Base-by-base conservation (phyloP, 2,888 invertebrate genomes). In the Alloscopus bannaensis region DNA sequence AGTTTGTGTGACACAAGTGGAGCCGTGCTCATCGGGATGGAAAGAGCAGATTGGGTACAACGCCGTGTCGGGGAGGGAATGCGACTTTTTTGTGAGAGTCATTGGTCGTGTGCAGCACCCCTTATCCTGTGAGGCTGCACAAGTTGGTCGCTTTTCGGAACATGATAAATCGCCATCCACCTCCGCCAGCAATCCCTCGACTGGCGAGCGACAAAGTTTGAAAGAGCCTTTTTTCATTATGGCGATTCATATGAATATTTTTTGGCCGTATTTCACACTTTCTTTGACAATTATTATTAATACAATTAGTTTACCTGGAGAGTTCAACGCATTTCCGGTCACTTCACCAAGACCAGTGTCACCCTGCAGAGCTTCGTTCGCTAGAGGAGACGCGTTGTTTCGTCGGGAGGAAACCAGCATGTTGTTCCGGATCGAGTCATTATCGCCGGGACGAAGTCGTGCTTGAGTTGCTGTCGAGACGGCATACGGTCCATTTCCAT, bases 61-160 rank as follows among this genome's bases (percentile, higher is more conserved):
- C 0, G 83, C 73, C 11, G 84, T 80, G 71, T 85, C 85, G 4
- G 85, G 85, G 3, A 85, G 78, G 20, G 85, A 85, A 40, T 84
- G 82, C 0, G 83, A 84, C 59, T 85, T 85, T 62, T 85, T 85
- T 20, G 83, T 69, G 11, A 57, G 57, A 40, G 40, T 36, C 18
- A 73, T 73, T 29, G 55, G 29, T 45, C 42, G 66, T 18, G 55
- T 2, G 22, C 57, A 55, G n/a, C n/a, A 18, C 72, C 62, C n/a
- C 66, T 71, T 22, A n/a, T 64, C 69, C 16, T 55, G 45, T 13
- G 62, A 62, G 45, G 57, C 70, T 0, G 66, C 76, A 20, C 26
- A 59, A 16, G 76, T 80, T 50, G 42, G 55, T 26, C 13, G 24
- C 62, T 64, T 73, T 16, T 80, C 72, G 0, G 80, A 50, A 13